phyloP scores from a whole-genome alignment of 2,888 invertebrate genomes.

The Xanthia icteritia region DNA sequence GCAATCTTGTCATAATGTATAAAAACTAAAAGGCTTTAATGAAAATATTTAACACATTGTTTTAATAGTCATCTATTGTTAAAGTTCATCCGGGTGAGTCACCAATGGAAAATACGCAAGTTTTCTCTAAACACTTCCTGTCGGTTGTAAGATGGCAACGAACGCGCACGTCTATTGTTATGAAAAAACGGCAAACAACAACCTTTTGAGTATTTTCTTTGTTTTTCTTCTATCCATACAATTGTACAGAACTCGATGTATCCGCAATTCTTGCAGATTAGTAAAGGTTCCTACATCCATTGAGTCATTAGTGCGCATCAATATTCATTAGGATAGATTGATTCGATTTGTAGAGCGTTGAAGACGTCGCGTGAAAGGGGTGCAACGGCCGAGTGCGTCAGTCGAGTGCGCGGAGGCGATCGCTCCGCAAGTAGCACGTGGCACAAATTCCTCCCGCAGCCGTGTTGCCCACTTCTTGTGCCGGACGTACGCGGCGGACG shows the following conservation, averaged over 20 bases:
- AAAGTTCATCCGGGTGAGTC: constrained; percentile 70
- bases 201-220: constrained; percentile 39
- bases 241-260: constrained; percentile 57
- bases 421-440: constrained; percentile 81
- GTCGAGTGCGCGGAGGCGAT: constrained; percentile 64
- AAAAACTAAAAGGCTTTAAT: constrained; percentile 27
- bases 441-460: constrained; percentile 85
- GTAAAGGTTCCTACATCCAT: constrained; percentile 67
- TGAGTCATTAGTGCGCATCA: constrained; percentile 72
- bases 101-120: constrained; percentile 71
- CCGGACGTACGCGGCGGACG: constrained; percentile 81
- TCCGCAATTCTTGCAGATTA: constrained; percentile 74
- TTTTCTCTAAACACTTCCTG: constrained; percentile 80
- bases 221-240: constrained; percentile 26
- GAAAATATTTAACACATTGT: constrained; percentile 49
- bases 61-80: constrained; percentile 63
- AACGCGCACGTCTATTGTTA: constrained; percentile 71
- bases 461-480: constrained; percentile 82
- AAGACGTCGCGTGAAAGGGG: constrained; percentile 87
- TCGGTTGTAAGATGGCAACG: constrained; percentile 74
- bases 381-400: constrained; percentile 87
- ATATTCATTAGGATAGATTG: constrained; percentile 83
- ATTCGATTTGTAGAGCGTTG: constrained; percentile 89
- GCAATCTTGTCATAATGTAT: constrained; percentile 15
- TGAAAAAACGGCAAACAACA: constrained; percentile 44